Conservation (phyloP, 2,888 invertebrate genomes). For the Mythimna impura region DNA sequence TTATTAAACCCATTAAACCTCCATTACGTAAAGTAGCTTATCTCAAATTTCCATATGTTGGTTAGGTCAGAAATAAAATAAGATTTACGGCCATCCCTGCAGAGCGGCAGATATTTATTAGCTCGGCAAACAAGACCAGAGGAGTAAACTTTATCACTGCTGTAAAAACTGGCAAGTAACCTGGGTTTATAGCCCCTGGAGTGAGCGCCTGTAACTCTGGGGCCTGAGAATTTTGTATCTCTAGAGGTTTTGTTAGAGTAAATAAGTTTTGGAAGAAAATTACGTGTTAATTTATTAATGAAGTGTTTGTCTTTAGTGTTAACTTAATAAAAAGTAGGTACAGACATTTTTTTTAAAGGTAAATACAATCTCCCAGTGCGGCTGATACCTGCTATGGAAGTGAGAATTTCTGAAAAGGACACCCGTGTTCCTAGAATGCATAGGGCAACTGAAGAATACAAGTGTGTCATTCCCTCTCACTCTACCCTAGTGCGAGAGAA, state of each 20-base stretch:
- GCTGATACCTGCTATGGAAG: too few species aligned
- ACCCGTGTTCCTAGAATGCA: too few species aligned
- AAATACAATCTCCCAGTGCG: too few species aligned
- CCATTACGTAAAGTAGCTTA: slow-evolving; percentile 61
- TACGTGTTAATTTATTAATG: slow-evolving; percentile 25
- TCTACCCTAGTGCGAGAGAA: too few species aligned
- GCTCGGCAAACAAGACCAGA: slow-evolving; percentile 60
- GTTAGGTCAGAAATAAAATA: slow-evolving; percentile 60
- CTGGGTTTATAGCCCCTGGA: slow-evolving; percentile 50
- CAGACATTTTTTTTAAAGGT: too few species aligned
- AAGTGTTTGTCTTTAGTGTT: neutral
- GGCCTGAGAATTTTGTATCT: slow-evolving; percentile 31
- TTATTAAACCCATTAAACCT: slow-evolving; percentile 38
- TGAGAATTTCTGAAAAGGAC: too few species aligned
- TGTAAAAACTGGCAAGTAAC: slow-evolving; percentile 61
- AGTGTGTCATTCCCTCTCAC: too few species aligned
- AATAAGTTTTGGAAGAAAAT: slow-evolving; percentile 12
- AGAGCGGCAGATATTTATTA: slow-evolving; percentile 70
- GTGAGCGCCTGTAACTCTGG: slow-evolving; percentile 36
- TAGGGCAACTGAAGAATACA: too few species aligned
- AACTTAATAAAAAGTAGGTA: neutral
- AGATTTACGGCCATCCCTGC: slow-evolving; percentile 61
- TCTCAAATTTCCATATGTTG: slow-evolving; percentile 62
- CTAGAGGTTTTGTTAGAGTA: slow-evolving; percentile 5
- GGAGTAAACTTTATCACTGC: slow-evolving; percentile 67